These are phyloP conservation scores for Seira musarum DNA, from an alignment of 2,888 invertebrate species.

Conservation along the genomic window DNA sequence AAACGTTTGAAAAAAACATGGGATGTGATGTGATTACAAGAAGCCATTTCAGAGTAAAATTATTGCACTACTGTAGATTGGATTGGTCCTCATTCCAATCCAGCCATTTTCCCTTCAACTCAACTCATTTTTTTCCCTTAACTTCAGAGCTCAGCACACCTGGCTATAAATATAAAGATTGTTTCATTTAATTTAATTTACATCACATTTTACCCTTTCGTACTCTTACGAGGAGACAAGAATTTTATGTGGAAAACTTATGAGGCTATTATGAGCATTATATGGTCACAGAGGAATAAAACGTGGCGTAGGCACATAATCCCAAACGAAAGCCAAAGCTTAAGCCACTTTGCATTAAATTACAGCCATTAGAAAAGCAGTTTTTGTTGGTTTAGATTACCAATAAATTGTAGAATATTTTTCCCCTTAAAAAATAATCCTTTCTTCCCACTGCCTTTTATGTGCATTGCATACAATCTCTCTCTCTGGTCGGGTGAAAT, in stretches of 20 bases:
- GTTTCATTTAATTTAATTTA: constrained; percentile 58
- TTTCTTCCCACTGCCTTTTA: constrained; percentile 44
- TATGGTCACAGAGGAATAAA: constrained; percentile 40
- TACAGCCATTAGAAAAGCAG: constrained; percentile 53
- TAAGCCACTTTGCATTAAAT: constrained; percentile 54
- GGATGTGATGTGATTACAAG: too few relatives aligned
- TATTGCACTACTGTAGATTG: too few relatives aligned
- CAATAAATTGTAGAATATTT: constrained; percentile 47
- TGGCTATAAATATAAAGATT: constrained; percentile 30
- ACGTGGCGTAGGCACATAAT: constrained; percentile 9
- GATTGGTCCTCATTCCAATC: too few relatives aligned
- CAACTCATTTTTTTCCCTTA: too few relatives aligned
- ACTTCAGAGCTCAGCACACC: too few relatives aligned
- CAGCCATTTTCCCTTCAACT: too few relatives aligned
- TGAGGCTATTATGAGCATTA: constrained; percentile 43
- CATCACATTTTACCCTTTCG: constrained; percentile 44
- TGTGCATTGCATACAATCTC: constrained; percentile 6
- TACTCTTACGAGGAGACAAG: constrained; percentile 46
- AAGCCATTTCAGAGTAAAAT: too few relatives aligned
- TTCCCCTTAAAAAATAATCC: constrained; percentile 18
- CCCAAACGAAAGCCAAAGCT: neutral
- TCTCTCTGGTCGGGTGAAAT: neutral
- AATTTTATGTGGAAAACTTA: constrained; percentile 47
- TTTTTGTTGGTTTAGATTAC: constrained; percentile 56
- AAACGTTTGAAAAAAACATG: too few relatives aligned